These are phyloP conservation scores for Aphaenogaster rudis DNA, from an alignment of 1,140 invertebrate genomes.

Conservation along the genomic window DNA sequence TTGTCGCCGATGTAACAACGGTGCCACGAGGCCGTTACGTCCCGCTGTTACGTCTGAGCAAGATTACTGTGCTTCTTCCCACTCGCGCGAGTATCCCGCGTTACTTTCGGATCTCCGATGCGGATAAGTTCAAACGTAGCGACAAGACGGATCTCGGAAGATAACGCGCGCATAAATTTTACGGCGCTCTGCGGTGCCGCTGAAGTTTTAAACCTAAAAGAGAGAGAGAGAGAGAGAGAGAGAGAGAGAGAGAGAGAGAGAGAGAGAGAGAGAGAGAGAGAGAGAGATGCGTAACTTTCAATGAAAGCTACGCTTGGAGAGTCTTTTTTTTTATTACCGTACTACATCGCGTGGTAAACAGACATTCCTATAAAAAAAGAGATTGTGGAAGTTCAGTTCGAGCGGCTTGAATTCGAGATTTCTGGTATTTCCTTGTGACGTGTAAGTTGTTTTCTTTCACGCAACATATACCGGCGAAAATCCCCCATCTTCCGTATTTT, in stretches of 20 bases:
- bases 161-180: constrained; percentile 52
- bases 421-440: constrained; percentile 1
- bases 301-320: constrained; percentile 30
- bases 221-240: neutral
- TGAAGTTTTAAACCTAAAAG: neutral
- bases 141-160: constrained; percentile 21
- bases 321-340: constrained; percentile 21
- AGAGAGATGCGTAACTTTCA: constrained; percentile 19
- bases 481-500: neutral
- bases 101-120: constrained; percentile 35
- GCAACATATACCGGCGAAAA: neutral
- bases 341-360: neutral
- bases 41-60: neutral
- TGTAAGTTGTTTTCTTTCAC: neutral
- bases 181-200: neutral
- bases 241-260: neutral
- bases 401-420: constrained; percentile 7
- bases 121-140: constrained; percentile 36
- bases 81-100: neutral
- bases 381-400: constrained; percentile 13
- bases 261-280: neutral
- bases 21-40: neutral
- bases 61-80: neutral
- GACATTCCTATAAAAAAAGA: neutral
- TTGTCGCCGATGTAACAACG: neutral